Conservation (phyloP, 2,888 invertebrate species). For the Agrotis ipsilon region DNA sequence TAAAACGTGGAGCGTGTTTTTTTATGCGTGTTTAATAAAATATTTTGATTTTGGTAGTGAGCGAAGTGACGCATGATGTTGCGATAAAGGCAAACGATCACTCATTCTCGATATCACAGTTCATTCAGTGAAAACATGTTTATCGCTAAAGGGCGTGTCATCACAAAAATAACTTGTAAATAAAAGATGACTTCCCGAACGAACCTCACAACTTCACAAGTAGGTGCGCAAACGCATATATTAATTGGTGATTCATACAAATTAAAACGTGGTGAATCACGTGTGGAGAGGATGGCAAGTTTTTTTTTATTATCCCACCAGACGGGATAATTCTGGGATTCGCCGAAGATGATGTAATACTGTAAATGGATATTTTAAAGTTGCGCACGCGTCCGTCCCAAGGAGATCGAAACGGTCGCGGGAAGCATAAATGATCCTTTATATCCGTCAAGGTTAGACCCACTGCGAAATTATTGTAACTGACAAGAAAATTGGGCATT, state of each 20-base stretch:
- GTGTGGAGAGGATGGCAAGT: constrained; percentile 64
- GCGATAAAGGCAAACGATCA: background rate
- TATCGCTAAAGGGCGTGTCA: constrained; percentile 40
- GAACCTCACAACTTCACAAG: constrained; percentile 43
- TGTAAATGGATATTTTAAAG: constrained; percentile 66
- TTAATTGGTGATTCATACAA: constrained; percentile 76
- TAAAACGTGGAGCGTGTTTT: too few species aligned
- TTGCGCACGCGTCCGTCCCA: constrained; percentile 27
- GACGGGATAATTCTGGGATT: constrained; percentile 66
- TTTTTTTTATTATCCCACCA: constrained; percentile 61
- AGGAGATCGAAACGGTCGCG: constrained; percentile 46
- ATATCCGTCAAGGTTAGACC: constrained; percentile 58
- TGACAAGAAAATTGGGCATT: constrained; percentile 62
- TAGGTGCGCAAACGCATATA: constrained; percentile 54
- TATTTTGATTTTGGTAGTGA: too few species aligned
- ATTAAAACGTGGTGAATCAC: constrained; percentile 75
- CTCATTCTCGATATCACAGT: background rate
- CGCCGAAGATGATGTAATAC: constrained; percentile 73
- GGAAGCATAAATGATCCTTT: constrained; percentile 52
- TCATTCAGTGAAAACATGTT: constrained; percentile 21
- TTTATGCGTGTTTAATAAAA: too few species aligned
- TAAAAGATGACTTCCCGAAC: constrained; percentile 54
- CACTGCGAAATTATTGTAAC: constrained; percentile 59
- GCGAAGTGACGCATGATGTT: background rate
- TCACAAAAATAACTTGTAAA: constrained; percentile 52